These are phyloP conservation scores for Oscheius sp. DNA, from an alignment of 2,888 invertebrate species.

Conservation along the genomic window DNA sequence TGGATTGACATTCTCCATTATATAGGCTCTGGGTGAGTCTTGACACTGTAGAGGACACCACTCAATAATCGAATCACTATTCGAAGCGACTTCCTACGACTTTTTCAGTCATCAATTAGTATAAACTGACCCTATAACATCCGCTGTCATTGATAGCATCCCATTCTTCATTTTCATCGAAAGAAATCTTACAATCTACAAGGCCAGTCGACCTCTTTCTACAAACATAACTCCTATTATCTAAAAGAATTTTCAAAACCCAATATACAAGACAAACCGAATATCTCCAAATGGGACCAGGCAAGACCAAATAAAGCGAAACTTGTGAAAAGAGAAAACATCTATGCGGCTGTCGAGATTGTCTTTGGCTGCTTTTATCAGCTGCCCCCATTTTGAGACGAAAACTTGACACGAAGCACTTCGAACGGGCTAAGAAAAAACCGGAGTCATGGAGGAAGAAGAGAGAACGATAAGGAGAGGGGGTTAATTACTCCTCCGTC, in stretches of 20 bases:
- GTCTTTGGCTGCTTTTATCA: not conserved
- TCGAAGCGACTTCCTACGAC: no score
- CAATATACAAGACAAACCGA: conserved; percentile 1
- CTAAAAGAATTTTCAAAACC: not conserved
- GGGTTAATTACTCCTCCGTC: no score
- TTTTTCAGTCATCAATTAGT: no score
- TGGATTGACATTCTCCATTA: conserved; percentile 20
- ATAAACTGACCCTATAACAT: conserved; percentile 24
- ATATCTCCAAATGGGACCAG: conserved; percentile 1
- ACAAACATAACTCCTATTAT: conserved; percentile 4
- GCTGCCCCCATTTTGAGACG: conserved; percentile 25
- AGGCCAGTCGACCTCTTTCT: not conserved
- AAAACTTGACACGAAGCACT: conserved; percentile 26
- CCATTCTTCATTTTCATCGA: conserved; percentile 33
- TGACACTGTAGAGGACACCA: conserved; percentile 32
- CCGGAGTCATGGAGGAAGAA: not conserved
- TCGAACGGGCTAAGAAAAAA: conserved; percentile 5
- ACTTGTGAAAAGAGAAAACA: conserved; percentile 15
- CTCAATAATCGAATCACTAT: conserved; percentile 19
- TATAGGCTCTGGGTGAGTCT: conserved; percentile 12
- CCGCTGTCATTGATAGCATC: conserved; percentile 32
- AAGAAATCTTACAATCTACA: conserved; percentile 21
- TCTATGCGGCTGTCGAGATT: not conserved
- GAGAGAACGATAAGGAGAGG: not conserved
- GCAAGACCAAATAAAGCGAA: not conserved